These are phyloP conservation scores for Conchocele bisecta DNA, from an alignment of 2,888 invertebrate species.

Conservation along the genomic window DNA sequence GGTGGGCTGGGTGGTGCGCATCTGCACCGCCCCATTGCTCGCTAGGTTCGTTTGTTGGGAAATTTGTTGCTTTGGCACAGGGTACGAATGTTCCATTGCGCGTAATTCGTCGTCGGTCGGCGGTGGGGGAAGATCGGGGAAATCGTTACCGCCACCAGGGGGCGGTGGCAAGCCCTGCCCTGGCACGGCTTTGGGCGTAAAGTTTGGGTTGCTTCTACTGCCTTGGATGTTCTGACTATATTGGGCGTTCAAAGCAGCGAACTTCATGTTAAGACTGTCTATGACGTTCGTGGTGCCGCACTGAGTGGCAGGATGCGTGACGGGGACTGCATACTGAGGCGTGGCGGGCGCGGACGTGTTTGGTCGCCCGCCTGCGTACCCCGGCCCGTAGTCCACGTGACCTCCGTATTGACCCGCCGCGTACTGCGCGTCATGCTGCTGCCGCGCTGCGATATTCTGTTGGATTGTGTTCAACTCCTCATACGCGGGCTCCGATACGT, in stretches of 20 bases:
- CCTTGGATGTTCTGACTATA: slow-evolving; percentile 50
- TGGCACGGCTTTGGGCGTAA: background rate
- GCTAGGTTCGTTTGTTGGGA: slow-evolving; percentile 39
- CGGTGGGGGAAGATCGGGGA: slow-evolving; percentile 74
- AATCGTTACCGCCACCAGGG: slow-evolving; percentile 32
- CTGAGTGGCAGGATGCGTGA: slow-evolving; percentile 30
- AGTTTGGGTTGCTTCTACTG: slow-evolving; percentile 7
- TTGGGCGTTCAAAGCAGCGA: slow-evolving; percentile 67
- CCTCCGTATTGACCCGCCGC: slow-evolving; percentile 4
- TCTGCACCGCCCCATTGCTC: slow-evolving; percentile 30
- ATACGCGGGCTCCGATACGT: slow-evolving; percentile 62
- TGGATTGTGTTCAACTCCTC: slow-evolving; percentile 74
- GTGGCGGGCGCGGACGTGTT: slow-evolving; percentile 45
- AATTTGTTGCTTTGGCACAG: slow-evolving; percentile 62
- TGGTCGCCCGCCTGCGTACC: slow-evolving; percentile 1
- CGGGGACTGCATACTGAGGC: slow-evolving; percentile 59
- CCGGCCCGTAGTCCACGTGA: background rate
- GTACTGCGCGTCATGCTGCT: slow-evolving; percentile 47
- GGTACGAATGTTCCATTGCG: slow-evolving; percentile 71
- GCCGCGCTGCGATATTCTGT: slow-evolving; percentile 69
- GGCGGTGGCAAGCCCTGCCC: slow-evolving; percentile 21
- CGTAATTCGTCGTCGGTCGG: slow-evolving; percentile 75
- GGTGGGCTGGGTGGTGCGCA: background rate
- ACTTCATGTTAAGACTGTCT: slow-evolving; percentile 70
- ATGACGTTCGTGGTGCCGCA: slow-evolving; percentile 55